These are phyloP conservation scores for Clarias magur DNA, from an alignment of 2,113 vertebrate genomes.

Conservation along the genomic window DNA sequence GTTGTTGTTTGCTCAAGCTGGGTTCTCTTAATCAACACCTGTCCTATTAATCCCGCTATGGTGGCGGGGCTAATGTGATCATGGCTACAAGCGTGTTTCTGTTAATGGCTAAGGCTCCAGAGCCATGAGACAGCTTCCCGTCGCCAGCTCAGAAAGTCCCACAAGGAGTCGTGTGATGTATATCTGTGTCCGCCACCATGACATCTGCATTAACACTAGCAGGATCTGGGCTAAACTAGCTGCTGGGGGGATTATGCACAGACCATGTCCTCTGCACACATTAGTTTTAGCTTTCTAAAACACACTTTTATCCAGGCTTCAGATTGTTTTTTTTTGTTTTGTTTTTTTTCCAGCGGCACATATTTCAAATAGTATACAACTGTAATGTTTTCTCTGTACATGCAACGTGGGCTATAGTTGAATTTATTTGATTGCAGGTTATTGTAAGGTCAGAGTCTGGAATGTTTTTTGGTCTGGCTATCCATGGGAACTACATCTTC, in stretches of 20 bases:
- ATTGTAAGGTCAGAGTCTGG: conserved; percentile 92
- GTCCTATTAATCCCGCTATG: conserved; percentile 73
- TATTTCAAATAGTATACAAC: background rate
- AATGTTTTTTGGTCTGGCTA: conserved; percentile 91
- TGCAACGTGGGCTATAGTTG: background rate
- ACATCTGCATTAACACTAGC: conserved; percentile 69
- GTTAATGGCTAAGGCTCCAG: conserved; percentile 51
- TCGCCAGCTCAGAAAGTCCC: conserved; percentile 59
- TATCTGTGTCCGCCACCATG: conserved; percentile 64
- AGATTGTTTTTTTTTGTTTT: background rate
- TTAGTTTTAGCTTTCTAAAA: conserved; percentile 32
- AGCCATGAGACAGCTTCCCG: conserved; percentile 41
- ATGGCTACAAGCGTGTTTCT: conserved; percentile 52
- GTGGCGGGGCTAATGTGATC: conserved; percentile 62
- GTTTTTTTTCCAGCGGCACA: conserved; percentile 8
- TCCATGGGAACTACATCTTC: conserved; percentile 94
- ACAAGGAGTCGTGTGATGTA: conserved; percentile 66
- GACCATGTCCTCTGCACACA: conserved; percentile 40
- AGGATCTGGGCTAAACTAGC: conserved; percentile 72
- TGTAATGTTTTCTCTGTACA: background rate
- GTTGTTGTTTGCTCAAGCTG: conserved; percentile 59
- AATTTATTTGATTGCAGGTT: conserved; percentile 71
- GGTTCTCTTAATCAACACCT: conserved; percentile 68
- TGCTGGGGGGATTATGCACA: conserved; percentile 48
- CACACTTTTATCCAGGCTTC: conserved; percentile 34